phyloP scores from a whole-genome alignment of 2,888 invertebrate genomes.

The Mesoligia furuncula region DNA sequence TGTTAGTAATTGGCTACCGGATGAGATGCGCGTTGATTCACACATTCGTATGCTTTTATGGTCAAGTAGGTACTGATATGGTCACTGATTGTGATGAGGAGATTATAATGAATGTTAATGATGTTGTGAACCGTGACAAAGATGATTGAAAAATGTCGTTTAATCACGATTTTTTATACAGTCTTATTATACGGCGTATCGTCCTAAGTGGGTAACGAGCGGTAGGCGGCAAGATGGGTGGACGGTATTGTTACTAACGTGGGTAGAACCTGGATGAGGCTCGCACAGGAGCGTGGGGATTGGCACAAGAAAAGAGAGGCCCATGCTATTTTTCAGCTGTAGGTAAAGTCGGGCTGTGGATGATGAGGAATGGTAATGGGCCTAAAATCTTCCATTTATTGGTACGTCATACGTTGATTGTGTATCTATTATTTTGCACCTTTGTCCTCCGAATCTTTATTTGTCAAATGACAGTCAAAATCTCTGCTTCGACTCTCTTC shows the following conservation, averaged over 20 bases:
- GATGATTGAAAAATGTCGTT: conserved; percentile 2
- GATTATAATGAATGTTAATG: conserved; percentile 28
- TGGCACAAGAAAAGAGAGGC: too few relatives aligned
- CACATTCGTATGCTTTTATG: conserved; percentile 35
- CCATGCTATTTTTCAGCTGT: too few relatives aligned
- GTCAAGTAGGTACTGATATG: conserved; percentile 19
- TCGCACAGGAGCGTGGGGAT: too few relatives aligned
- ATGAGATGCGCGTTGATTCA: conserved; percentile 32
- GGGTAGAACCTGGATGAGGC: too few relatives aligned
- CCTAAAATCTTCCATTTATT: neutral
- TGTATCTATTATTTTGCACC: too few relatives aligned
- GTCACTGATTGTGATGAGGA: conserved; percentile 3
- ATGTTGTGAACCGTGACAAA: conserved; percentile 25
- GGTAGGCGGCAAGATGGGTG: too few relatives aligned
- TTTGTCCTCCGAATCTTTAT: neutral
- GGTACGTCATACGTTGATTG: neutral
- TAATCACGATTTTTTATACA: neutral
- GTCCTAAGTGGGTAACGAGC: neutral
- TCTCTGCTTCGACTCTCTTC: neutral
- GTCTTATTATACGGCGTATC: neutral
- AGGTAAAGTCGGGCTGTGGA: too few relatives aligned
- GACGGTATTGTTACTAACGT: too few relatives aligned
- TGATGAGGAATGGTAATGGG: too few relatives aligned
- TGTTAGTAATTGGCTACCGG: conserved; percentile 52
- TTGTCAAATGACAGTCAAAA: neutral